Conservation (phyloP, 2,113 vertebrate genomes). For the Oxyruncus cristatus region DNA sequence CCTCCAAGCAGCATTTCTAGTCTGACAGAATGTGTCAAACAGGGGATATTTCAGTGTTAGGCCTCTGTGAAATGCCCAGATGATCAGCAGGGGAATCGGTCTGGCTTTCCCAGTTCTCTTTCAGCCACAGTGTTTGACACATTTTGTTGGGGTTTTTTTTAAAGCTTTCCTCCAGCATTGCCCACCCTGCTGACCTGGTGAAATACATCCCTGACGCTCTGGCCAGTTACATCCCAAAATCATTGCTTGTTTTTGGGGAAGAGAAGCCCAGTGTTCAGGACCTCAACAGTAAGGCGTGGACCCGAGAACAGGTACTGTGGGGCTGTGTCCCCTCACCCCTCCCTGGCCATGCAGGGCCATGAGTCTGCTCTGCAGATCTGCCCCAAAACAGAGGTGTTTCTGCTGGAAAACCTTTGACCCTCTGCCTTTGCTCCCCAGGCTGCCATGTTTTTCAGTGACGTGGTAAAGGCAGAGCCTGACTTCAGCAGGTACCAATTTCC, state of each 20-base stretch:
- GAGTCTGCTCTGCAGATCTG: not conserved
- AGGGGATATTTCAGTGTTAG: not conserved
- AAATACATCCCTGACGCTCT: conserved; percentile 11
- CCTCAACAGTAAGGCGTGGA: conserved; percentile 49
- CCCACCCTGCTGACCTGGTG: not conserved
- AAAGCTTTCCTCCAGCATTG: conserved; percentile 25
- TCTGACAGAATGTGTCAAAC: not conserved
- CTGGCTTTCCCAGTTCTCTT: not conserved
- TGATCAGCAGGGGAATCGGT: not conserved
- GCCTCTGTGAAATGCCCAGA: not conserved
- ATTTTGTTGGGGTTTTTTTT: not conserved
- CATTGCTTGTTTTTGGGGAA: conserved; percentile 26
- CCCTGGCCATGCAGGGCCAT: fast-evolving
- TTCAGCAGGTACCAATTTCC: conserved; percentile 40
- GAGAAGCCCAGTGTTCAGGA: conserved; percentile 34
- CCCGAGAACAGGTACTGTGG: conserved; percentile 31
- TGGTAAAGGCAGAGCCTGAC: not conserved
- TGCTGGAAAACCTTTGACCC: not conserved
- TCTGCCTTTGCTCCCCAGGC: conserved; percentile 37
- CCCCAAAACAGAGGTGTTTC: not conserved
- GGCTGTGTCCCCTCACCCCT: not conserved
- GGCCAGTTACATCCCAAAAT: conserved; percentile 37
- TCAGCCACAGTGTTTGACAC: not conserved
- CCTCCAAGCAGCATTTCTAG: not conserved
- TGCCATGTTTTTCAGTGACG: not conserved